Conservation (phyloP, 1,140 invertebrate species). For the Drosophila hydei region DNA sequence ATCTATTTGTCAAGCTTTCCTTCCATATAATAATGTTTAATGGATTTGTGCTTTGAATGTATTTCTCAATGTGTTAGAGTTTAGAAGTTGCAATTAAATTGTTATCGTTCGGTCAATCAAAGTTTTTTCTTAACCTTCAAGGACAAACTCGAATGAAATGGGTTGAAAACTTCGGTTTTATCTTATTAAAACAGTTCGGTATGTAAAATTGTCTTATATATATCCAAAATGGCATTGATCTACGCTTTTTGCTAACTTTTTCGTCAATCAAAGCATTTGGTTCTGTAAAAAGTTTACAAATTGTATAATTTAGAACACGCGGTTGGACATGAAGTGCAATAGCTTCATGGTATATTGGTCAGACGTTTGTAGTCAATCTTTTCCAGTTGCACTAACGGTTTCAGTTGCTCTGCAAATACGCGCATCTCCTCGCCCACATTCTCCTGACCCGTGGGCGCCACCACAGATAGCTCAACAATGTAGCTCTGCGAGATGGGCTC, state of each 20-base stretch:
- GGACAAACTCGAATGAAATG: background rate
- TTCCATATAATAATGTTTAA: conserved; percentile 3
- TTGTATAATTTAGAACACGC: background rate
- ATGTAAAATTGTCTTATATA: too few relatives aligned
- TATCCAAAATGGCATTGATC: too few relatives aligned
- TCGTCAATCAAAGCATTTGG: too few relatives aligned
- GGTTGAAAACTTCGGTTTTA: background rate
- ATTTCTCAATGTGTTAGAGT: conserved; percentile 24
- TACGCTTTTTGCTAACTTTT: too few relatives aligned
- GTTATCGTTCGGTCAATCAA: conserved; percentile 13
- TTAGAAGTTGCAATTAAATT: conserved; percentile 22
- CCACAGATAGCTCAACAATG: conserved; percentile 96
- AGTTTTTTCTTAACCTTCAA: background rate
- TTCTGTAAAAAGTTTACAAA: too few relatives aligned
- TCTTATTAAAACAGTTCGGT: too few relatives aligned
- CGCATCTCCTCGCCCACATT: conserved; percentile 98
- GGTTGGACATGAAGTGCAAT: background rate
- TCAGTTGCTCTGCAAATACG: conserved; percentile 96
- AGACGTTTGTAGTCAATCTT: conserved; percentile 95
- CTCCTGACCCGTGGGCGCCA: conserved; percentile 96
- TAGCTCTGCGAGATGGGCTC: conserved; percentile 96
- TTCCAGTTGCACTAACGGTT: conserved; percentile 94
- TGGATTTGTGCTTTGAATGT: conserved; percentile 8
- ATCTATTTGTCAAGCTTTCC: conserved; percentile 7
- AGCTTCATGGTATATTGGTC: conserved; percentile 85